Evolutionary conservation across 53 echinoderm and acorn worm species (phyloP).

Genomic region (Zoroaster sp.): DNA sequence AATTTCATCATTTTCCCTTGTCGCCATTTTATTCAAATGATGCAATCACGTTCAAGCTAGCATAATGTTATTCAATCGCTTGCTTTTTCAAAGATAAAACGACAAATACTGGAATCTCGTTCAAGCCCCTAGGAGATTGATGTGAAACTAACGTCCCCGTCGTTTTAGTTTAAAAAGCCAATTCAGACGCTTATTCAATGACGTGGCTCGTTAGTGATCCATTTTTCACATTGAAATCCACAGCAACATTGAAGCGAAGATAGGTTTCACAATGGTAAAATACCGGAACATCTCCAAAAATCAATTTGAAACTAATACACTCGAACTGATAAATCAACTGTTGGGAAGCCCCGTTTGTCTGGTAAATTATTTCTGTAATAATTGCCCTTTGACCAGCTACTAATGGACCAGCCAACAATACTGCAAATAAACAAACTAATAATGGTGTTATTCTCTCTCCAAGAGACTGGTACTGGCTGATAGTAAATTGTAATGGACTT

Average conservation of each 20-base stretch:
- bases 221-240: background rate
- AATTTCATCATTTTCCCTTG: background rate
- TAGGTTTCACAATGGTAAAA: background rate
- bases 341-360: background rate
- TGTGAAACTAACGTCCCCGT: background rate
- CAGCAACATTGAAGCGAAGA: background rate
- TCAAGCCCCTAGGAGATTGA: background rate
- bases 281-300: background rate
- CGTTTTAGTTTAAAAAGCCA: background rate
- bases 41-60: background rate
- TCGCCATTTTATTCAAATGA: slow-evolving; percentile 6
- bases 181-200: background rate
- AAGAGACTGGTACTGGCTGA: background rate
- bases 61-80: background rate
- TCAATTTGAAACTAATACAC: background rate
- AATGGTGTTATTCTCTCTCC: background rate
- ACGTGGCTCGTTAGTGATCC: background rate
- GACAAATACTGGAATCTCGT: background rate
- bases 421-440: slow-evolving; percentile 6
- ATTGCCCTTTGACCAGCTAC: slow-evolving; percentile 13
- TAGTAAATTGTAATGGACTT: background rate
- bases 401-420: background rate
- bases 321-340: background rate
- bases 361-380: slow-evolving; percentile 23
- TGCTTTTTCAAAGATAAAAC: background rate